These are phyloP conservation scores for Talpa occidentalis DNA, from an alignment of 2,113 vertebrate species.

Conservation along the genomic window DNA sequence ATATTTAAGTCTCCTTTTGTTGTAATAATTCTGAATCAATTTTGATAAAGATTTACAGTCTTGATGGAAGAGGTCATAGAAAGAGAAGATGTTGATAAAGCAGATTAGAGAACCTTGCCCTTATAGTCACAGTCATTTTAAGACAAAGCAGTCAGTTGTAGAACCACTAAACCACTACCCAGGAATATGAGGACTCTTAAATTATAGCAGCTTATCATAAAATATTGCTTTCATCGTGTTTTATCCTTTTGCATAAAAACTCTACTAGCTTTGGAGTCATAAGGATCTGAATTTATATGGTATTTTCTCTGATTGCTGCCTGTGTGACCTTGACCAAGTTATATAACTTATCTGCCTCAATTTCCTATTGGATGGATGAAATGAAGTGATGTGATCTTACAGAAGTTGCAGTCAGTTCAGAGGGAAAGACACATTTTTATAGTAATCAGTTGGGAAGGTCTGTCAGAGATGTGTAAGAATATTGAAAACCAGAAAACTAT, in stretches of 20 bases:
- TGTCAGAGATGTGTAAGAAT: neutral
- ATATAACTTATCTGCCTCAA: neutral
- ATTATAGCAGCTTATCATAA: neutral
- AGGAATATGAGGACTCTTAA: neutral
- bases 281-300: neutral
- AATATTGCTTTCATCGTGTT: neutral
- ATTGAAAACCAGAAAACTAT: neutral
- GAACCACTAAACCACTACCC: neutral
- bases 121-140: neutral
- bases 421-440: neutral
- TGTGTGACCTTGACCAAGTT: neutral
- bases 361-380: conserved; percentile 9
- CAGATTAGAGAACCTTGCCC: neutral
- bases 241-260: neutral
- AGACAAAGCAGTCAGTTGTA: neutral
- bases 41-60: conserved; percentile 1
- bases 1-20: neutral
- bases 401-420: neutral
- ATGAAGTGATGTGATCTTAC: neutral
- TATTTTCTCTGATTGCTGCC: neutral
- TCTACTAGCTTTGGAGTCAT: neutral
- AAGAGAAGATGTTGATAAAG: neutral
- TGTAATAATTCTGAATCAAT: neutral
- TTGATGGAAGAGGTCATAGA: neutral
- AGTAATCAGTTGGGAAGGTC: neutral